Evolutionary conservation across 2,888 invertebrate genomes (phyloP).

Genomic region (Cetonia aurata): DNA sequence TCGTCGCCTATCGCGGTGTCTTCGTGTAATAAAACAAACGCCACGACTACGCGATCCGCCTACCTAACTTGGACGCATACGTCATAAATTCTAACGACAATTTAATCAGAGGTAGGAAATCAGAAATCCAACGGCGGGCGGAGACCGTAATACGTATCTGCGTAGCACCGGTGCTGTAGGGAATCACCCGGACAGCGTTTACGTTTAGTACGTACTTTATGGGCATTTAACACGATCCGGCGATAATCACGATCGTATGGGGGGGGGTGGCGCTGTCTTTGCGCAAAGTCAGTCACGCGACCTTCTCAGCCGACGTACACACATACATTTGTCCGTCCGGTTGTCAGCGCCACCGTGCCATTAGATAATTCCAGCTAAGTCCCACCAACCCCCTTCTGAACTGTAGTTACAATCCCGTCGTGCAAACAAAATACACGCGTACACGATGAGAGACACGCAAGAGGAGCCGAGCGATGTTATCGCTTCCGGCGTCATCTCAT

Average conservation of each 20-base stretch:
- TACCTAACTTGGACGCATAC: not conserved
- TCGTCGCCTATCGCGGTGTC: constrained; percentile 15
- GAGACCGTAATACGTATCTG: too few species aligned
- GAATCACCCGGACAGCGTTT: not conserved
- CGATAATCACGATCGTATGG: constrained; percentile 55
- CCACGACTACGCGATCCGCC: not conserved
- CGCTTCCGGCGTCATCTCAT: constrained; percentile 2
- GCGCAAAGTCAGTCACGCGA: constrained; percentile 58
- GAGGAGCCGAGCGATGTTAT: constrained; percentile 19
- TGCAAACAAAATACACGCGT: not conserved
- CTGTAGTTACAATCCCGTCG: too few species aligned
- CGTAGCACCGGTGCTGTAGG: not conserved
- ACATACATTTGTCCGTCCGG: constrained; percentile 59
- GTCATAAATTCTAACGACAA: constrained; percentile 37
- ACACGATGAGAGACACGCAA: constrained; percentile 3
- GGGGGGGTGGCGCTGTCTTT: constrained; percentile 50
- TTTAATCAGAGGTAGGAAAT: constrained; percentile 37
- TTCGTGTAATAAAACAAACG: constrained; percentile 26
- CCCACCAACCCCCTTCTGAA: too few species aligned
- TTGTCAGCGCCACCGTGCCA: constrained; percentile 53
- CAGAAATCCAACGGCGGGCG: not conserved
- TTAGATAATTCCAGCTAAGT: too few species aligned
- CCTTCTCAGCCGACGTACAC: constrained; percentile 55
- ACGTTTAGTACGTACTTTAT: constrained; percentile 50
- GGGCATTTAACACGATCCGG: constrained; percentile 56